Evolutionary conservation across 2,113 vertebrate species (phyloP), one percentile per base, ranked within the genome.

Genomic region (Aegotheles bennettii): DNA sequence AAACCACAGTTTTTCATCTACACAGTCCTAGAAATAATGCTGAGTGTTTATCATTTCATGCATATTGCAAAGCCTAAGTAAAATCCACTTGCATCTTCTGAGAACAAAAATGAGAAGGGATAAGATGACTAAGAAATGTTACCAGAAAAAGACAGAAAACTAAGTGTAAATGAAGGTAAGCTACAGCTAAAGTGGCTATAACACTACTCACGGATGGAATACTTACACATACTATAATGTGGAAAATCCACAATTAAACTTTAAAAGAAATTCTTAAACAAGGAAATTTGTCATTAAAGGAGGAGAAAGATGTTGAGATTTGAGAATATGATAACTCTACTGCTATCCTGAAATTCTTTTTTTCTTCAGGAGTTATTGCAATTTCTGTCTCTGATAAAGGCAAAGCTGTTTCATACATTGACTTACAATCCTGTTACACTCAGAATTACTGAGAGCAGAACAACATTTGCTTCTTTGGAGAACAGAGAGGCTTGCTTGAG

Each of bases 131-230:
- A 89, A 94, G 79, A 88, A 86, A 90, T 6, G 1, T 21, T 74
- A 85, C 38, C 35, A 93, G 43, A 43, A 90, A 85, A 96, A 95
- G 70, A 91, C 48, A 85, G 79, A 90, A 93, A 96, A 84, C 45
- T 47, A 97, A 88, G 89, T 88, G 79, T 93, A 91, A 96, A 94
- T 86, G 79, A 87, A 95, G 60, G 61, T 84, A 78, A 95, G 71
- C 47, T 96, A 87, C 84, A 94, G 74, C 68, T 87, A 60, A 89
- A 96, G 84, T 77, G 74, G 70, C 86, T 96, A 87, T 87, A 93
- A 95, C 12, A 57, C 93, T 91, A 95, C 71, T 95, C 68, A 93
- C 0, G 6, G 77, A 74, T 78, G 43, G 57, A 56, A 84, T 78
- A 89, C 50, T 91, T 56, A 31, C 53, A 78, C 65, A 89, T 80